Percentiles rank a stretch among this genome's conserved stretches.
These are phyloP conservation scores for Petaurus breviceps DNA, from an alignment of 2,113 vertebrate species.

Conservation along the genomic window DNA sequence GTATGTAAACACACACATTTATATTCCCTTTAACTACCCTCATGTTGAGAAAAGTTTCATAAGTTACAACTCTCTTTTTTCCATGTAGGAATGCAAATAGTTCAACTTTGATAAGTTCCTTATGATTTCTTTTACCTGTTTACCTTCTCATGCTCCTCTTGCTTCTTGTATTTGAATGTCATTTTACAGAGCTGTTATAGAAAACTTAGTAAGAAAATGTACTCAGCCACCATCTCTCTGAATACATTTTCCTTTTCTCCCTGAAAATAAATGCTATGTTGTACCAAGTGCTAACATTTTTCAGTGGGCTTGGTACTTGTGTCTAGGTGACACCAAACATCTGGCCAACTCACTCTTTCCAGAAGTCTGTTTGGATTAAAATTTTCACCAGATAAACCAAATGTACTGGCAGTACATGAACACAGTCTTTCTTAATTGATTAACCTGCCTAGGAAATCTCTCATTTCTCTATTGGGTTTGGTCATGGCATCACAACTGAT, in stretches of 20 bases:
- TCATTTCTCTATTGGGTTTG: constrained; percentile 72
- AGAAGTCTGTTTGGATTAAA: constrained; percentile 51
- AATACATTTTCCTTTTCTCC: constrained; percentile 57
- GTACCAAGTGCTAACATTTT: constrained; percentile 51
- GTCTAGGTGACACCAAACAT: constrained; percentile 63
- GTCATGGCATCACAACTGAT: constrained; percentile 69
- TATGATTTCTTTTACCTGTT: no score
- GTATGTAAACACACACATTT: no score
- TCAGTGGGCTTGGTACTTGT: constrained; percentile 32
- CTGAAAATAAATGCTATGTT: constrained; percentile 72
- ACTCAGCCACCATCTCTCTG: constrained; percentile 55
- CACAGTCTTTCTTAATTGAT: constrained; percentile 59
- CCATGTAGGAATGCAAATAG: no score
- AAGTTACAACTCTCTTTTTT: no score
- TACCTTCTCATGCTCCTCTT: no score
- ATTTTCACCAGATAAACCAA: constrained; percentile 45
- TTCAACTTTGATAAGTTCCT: no score
- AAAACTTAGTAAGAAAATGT: constrained; percentile 64
- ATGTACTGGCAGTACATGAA: constrained; percentile 53
- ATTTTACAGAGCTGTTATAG: constrained; percentile 60
- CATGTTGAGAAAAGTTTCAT: no score
- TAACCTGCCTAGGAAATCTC: constrained; percentile 68
- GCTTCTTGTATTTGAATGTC: not conserved
- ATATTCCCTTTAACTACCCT: no score
- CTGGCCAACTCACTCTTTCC: constrained; percentile 60